Conservation (phyloP, 2,113 vertebrate genomes). For the Spea multiplicata region DNA sequence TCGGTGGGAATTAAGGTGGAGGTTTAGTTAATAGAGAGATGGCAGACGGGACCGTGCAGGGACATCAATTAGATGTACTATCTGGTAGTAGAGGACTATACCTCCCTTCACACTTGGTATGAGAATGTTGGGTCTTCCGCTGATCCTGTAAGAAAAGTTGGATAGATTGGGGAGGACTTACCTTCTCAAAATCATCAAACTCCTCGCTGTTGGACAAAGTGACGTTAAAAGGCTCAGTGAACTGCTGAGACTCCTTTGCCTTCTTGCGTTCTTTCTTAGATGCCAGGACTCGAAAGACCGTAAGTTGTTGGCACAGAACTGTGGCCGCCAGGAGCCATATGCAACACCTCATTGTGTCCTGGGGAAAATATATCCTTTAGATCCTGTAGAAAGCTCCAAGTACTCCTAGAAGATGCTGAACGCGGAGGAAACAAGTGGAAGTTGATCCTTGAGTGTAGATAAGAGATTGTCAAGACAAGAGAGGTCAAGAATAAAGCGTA, state of each 20-base stretch:
- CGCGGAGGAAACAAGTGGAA: neutral
- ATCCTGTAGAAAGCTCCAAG: constrained; percentile 38
- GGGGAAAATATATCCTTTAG: constrained; percentile 35
- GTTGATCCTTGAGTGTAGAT: constrained; percentile 27
- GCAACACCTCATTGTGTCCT: constrained; percentile 73
- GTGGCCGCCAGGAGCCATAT: constrained; percentile 66
- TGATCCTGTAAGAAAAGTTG: too few relatives aligned
- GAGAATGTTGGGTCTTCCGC: too few relatives aligned
- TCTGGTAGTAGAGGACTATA: too few relatives aligned
- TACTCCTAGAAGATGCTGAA: constrained; percentile 21
- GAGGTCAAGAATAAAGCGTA: constrained; percentile 31
- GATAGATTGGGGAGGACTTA: constrained; percentile 53
- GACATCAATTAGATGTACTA: too few relatives aligned
- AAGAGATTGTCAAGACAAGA: constrained; percentile 32
- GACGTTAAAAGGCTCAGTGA: constrained; percentile 73
- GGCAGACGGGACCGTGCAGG: too few relatives aligned
- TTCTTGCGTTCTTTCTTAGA: constrained; percentile 77
- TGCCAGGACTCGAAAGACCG: constrained; percentile 61
- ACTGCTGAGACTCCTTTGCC: constrained; percentile 70
- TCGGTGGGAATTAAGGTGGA: neutral
- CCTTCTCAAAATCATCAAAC: constrained; percentile 71
- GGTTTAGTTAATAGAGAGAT: neutral
- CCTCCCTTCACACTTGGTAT: too few relatives aligned
- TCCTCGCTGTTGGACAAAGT: constrained; percentile 81
- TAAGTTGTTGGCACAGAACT: constrained; percentile 78